Conservation (phyloP, 2,113 vertebrate genomes). For the Hippocampus comes region DNA sequence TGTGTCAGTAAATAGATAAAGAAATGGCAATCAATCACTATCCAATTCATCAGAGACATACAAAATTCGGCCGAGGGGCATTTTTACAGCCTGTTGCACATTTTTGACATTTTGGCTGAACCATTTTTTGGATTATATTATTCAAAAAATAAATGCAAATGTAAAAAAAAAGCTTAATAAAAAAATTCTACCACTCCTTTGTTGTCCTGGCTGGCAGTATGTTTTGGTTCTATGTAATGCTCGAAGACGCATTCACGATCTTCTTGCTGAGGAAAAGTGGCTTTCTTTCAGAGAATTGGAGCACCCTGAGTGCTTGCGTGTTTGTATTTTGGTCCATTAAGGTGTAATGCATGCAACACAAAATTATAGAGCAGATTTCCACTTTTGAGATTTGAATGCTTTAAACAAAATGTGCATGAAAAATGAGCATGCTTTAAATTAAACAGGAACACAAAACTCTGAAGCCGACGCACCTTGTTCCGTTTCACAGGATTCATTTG, state of each 20-base stretch:
- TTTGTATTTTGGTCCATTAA: not conserved
- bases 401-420: too few relatives aligned
- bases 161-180: not conserved
- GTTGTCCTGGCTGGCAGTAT: not conserved
- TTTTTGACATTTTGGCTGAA: not conserved
- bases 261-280: not conserved
- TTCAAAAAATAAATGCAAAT: not conserved
- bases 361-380: too few relatives aligned
- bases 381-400: too few relatives aligned
- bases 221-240: not conserved
- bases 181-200: not conserved
- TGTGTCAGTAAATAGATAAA: too few relatives aligned
- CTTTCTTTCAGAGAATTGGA: not conserved
- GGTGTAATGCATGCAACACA: not conserved
- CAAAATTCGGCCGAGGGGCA: too few relatives aligned
- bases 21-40: too few relatives aligned
- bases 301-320: not conserved
- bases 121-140: not conserved
- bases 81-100: too few relatives aligned
- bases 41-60: too few relatives aligned
- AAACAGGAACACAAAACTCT: too few relatives aligned
- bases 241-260: too few relatives aligned
- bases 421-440: too few relatives aligned
- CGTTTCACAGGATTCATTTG: slow-evolving; percentile 36
- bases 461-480: slow-evolving; percentile 36